Base-by-base conservation (phyloP, 1,140 invertebrate genomes). In the Conus ventricosus region DNA sequence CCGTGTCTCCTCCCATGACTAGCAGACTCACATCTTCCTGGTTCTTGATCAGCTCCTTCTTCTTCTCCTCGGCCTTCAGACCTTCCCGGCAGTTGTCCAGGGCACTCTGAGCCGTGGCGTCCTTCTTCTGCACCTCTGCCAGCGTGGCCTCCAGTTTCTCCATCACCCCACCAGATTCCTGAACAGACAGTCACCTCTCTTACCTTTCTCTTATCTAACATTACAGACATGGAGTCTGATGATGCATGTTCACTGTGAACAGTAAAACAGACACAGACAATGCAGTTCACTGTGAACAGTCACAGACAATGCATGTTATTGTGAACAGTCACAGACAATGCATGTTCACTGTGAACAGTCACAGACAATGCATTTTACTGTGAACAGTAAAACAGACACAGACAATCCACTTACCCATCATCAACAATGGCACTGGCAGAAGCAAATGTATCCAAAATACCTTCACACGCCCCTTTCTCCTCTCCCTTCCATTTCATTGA, bases 151-250 rank as follows among this genome's bases (percentile, higher is more conserved):
- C 97, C 7, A 98, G 91, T 53, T 96, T 93, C 89, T 96, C 94
- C 6, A 99, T 95, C 76, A 96, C 95, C 80, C 96, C 96, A 55
- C 97, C 97, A 75, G 96, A 96, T 93, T 97, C 97, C 96, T 97
- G 91, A 39, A 39, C 39, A 39, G 39, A 39, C 39, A 39, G 39
- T 39, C 39, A 39, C 39, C 39, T 39, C 39, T 39, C 39, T 39
- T 39, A 39, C 39, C 39, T 39, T 39, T 39, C 39, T 39, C 39
- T 39, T 39, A 39, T 39, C 39, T 39, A 39, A 39, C 39, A 39
- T 39, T 39, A 39, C 39, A 39, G 39, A 39, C 39, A 39, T 1
- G 39, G 39, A 39, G 39, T 39, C 39, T 39, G 39, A 39, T 39
- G 39, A 39, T 39, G 39, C 39, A 39, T 39, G 39, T 39, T 39